Base-by-base conservation (phyloP, 2,113 vertebrate species). In the Tetrax tetrax region DNA sequence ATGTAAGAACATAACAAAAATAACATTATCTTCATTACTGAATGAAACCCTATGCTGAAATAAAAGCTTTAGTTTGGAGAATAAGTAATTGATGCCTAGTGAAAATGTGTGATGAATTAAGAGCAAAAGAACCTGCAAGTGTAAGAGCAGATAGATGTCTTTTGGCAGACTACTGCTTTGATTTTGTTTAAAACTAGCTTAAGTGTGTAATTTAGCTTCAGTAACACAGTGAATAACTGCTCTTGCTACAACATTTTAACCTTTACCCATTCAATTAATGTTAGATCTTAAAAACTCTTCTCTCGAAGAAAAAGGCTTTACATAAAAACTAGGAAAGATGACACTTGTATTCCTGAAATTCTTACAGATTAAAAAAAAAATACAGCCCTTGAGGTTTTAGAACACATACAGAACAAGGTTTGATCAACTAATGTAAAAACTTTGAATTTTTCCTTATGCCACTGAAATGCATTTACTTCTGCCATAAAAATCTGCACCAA, bases 101-200 rank as follows among this genome's bases (percentile, higher is more conserved):
- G 59, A 87, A 82, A 65, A 18, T 7, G 8, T 15, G 15, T 66
- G 70, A 90, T 48, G 18, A 86, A 92, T 74, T 37, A 69, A 68
- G 33, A 22, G 7, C 77, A 79, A 38, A 85, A 86, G 66, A 91
- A 71, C 23, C 43, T 35, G 16, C 25, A 85, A 71, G 72, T 28
- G 7, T 51, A 65, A n/a, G 35, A 80, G 70, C 83, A 85, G 45
- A 90, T 9, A 53, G n/a, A 70, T 71, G 43, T 51, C 54, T 94
- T 93, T 33, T 71, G 88, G 70, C 33, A 83, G 60, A 63, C 50
- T 88, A 91, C 86, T 66, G 43, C 29, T 83, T 74, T 94, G 83
- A 65, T 88, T 95, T 93, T 92, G 82, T 90, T 94, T 90, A 77
- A 94, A 90, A 90, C 74, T 57, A 90, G 41, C 50, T 92, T 27